Percentiles rank a stretch among this genome's conserved stretches.
phyloP scores from a whole-genome alignment of 2,113 vertebrate genomes.

The Gnathonemus longibarbis region DNA sequence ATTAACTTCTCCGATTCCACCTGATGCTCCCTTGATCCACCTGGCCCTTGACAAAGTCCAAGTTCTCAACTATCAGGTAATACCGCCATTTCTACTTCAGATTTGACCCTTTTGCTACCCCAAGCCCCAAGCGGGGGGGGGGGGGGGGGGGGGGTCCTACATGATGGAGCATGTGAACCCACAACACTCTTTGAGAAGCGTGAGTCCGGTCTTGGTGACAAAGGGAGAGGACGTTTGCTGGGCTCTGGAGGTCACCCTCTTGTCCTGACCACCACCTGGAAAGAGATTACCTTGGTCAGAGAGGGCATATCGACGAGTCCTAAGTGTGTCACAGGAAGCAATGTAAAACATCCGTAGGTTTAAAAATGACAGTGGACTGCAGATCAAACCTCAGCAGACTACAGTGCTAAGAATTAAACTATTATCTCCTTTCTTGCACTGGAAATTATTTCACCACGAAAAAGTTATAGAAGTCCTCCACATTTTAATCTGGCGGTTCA shows the following conservation, averaged over 20 bases:
- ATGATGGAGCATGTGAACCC: conserved; percentile 81
- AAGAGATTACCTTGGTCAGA: not conserved
- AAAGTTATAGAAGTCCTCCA: not conserved
- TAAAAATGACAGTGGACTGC: not conserved
- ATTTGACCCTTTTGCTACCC: not conserved
- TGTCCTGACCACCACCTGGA: conserved; percentile 53
- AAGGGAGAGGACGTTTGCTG: conserved; percentile 65
- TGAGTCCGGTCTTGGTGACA: conserved; percentile 70
- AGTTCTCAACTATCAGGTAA: not conserved
- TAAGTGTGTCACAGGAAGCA: accelerated
- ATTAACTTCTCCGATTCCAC: not conserved
- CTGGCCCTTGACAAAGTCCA: not conserved
- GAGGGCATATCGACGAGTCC: not conserved
- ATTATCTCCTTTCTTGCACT: not conserved
- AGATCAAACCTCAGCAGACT: not conserved
- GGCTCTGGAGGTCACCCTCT: conserved; percentile 52
- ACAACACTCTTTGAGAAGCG: conserved; percentile 79
- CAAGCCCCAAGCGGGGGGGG: not conserved
- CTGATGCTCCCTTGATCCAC: not conserved
- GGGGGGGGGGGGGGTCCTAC: conserved; percentile 46
- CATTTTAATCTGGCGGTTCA: not conserved
- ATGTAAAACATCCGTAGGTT: not conserved
- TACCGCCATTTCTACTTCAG: not conserved
- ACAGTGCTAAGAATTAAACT: not conserved
- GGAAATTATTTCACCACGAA: not conserved